Conservation (phyloP, 2,113 vertebrate species). For the Collichthys lucidus region DNA sequence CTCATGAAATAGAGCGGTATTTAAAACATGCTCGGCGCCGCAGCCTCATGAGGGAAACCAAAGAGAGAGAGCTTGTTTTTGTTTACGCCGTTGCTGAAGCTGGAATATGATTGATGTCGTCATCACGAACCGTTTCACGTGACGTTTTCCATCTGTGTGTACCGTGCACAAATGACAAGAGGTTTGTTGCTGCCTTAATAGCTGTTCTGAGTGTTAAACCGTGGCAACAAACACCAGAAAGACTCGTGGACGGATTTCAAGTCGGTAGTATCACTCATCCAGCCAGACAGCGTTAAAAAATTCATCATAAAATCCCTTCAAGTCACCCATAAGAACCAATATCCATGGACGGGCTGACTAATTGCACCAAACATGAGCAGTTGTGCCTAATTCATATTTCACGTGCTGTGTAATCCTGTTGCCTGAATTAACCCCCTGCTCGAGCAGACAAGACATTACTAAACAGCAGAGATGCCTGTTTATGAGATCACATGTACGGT, state of each 20-base stretch:
- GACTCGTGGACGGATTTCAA: slow-evolving; percentile 46
- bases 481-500: slow-evolving; percentile 38
- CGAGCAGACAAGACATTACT: slow-evolving; percentile 32
- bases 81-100: slow-evolving; percentile 45
- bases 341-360: slow-evolving; percentile 56
- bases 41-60: slow-evolving; percentile 21
- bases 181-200: slow-evolving; percentile 37
- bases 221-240: slow-evolving; percentile 57
- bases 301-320: slow-evolving; percentile 51
- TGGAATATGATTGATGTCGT: slow-evolving; percentile 46
- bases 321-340: slow-evolving; percentile 50
- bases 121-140: slow-evolving; percentile 14
- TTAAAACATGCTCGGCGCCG: slow-evolving; percentile 36
- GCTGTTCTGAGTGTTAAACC: slow-evolving; percentile 43
- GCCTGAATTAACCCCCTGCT: slow-evolving; percentile 56
- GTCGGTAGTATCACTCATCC: slow-evolving; percentile 40
- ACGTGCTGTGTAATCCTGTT: slow-evolving; percentile 64
- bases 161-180: slow-evolving; percentile 30
- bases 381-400: slow-evolving; percentile 63
- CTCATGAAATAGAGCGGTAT: slow-evolving; percentile 43
- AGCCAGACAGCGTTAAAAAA: slow-evolving; percentile 39
- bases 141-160: slow-evolving; percentile 43
- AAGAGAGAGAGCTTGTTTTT: slow-evolving; percentile 40
- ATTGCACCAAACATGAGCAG: slow-evolving; percentile 47
- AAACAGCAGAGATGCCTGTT: slow-evolving; percentile 43